phyloP scores from a whole-genome alignment of 2,888 invertebrate species.

The Phengaris arion region DNA sequence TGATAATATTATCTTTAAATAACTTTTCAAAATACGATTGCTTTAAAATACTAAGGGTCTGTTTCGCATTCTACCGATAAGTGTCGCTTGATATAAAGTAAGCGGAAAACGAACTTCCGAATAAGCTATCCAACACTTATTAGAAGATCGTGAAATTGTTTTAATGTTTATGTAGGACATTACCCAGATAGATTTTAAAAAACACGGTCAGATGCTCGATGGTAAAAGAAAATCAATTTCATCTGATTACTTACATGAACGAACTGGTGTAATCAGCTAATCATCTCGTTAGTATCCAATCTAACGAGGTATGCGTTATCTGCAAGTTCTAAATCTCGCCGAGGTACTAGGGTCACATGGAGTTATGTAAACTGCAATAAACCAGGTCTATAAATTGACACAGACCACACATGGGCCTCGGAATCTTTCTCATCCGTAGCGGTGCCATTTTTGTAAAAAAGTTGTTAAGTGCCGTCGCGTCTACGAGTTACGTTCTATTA shows the following conservation, averaged over 20 bases:
- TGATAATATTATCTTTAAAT: not conserved
- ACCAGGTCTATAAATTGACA: conserved; percentile 26
- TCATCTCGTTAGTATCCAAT: conserved; percentile 14
- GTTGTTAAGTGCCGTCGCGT: conserved; percentile 33
- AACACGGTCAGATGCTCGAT: not conserved
- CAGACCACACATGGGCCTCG: conserved; percentile 34
- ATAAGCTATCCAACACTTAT: too few relatives aligned
- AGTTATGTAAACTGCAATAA: conserved; percentile 17
- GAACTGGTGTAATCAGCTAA: not conserved
- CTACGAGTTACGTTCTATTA: conserved; percentile 35
- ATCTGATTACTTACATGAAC: conserved; percentile 3
- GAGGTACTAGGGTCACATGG: conserved; percentile 26
- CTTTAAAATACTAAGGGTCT: not conserved
- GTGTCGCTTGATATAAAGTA: too few relatives aligned
- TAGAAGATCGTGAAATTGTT: too few relatives aligned
- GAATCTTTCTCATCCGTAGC: conserved; percentile 38
- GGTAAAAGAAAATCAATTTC: conserved; percentile 13
- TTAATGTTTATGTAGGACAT: not conserved
- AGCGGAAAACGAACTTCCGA: too few relatives aligned
- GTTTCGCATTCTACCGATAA: too few relatives aligned
- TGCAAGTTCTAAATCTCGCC: conserved; percentile 11
- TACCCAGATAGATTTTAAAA: not conserved
- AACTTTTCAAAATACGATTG: not conserved
- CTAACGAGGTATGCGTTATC: conserved; percentile 1
- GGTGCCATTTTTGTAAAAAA: conserved; percentile 43